Base-by-base conservation (phyloP, 2,113 vertebrate genomes). In the Notothenia coriiceps region DNA sequence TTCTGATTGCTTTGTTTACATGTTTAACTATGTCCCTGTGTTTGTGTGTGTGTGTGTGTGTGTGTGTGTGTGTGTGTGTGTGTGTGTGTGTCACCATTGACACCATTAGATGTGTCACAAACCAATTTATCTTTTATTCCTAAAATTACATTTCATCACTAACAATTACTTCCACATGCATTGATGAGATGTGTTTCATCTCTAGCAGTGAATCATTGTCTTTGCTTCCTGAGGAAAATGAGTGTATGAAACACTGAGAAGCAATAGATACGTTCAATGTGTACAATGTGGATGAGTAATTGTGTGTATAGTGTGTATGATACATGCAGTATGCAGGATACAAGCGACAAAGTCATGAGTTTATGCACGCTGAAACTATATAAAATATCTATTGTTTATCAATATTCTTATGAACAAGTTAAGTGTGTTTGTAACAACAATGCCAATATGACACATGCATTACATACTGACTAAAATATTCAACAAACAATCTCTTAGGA, bases 41-140 rank as follows among this genome's bases (percentile, higher is more conserved):
- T 60, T 25, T 55, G 65, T 22, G 50, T 70, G n/a, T 25, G 15
- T 72, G 44, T 50, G 14, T 15, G 0, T 12, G 14, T 0, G 60
- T n/a, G 29, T 5, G 20, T n/a, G 25, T 51, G 1, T 59, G 8
- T 61, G 57, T 60, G 57, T 60, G 8, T 20, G 14, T 59, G 0
- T 63, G 10, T 63, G n/a, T n/a, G n/a, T n/a, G n/a, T n/a, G n/a
- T n/a, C n/a, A n/a, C n/a, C n/a, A n/a, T n/a, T 76, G 84, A 79
- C 77, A 70, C 69, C 54, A 75, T 84, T 82, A 69, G 51, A 75
- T 44, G 54, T 73, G 72, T 74, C 73, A 68, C 51, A 61, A 82
- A 73, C 70, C 82, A 70, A 82, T 90, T 86, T 76, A 78, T 77
- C 80, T 72, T 65, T 35, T 44, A 80, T 90, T 86, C 82, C 68